Conservation (phyloP, 2,113 vertebrate genomes). For the Ovibos moschatus region DNA sequence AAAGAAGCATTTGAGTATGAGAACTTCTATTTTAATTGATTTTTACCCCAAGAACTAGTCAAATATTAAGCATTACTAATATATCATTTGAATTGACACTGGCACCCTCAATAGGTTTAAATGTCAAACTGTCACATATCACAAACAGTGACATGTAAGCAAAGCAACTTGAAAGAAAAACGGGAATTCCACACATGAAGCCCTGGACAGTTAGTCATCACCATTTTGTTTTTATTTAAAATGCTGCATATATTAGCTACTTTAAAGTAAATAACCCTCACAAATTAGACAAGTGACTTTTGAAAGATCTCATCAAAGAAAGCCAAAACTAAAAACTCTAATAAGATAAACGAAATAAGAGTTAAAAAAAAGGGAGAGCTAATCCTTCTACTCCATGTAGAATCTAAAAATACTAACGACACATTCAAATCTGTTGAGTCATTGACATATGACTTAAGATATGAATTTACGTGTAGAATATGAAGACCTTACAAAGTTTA, state of each 20-base stretch:
- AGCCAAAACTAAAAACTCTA: not conserved
- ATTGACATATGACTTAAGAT: not conserved
- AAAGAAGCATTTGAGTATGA: not conserved
- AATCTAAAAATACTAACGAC: not conserved
- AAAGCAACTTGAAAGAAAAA: not conserved
- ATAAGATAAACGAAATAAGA: not conserved
- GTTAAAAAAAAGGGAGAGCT: not conserved
- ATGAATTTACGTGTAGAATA: not conserved
- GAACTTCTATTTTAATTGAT: not conserved
- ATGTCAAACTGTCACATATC: not conserved
- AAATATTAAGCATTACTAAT: not conserved
- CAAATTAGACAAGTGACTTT: constrained; percentile 2
- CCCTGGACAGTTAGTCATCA: not conserved
- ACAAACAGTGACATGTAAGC: not conserved
- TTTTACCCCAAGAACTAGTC: not conserved
- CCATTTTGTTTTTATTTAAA: not conserved
- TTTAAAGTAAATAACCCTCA: not conserved
- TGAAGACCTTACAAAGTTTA: not conserved
- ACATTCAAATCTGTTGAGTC: not conserved
- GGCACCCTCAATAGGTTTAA: not conserved
- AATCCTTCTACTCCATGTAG: not conserved
- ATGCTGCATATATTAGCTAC: not conserved
- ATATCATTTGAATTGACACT: not conserved
- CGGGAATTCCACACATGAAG: not conserved
- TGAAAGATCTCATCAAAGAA: constrained; percentile 25